Percentiles rank a stretch among this genome's conserved stretches.
Evolutionary conservation across 2,888 invertebrate genomes (phyloP).

Genomic region (Thecocarcelia acutangulata): DNA sequence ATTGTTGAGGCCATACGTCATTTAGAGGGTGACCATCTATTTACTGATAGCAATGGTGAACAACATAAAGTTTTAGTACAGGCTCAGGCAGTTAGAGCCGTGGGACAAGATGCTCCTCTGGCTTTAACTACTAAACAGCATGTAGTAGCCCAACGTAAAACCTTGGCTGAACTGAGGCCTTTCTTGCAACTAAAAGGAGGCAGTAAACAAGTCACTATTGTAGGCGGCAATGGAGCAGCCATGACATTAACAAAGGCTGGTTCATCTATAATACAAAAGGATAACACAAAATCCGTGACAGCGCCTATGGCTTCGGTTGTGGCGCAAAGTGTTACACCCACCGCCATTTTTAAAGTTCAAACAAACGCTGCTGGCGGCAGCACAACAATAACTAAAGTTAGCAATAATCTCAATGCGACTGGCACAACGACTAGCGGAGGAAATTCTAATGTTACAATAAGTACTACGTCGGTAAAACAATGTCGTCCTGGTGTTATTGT

Average conservation of each 20-base stretch:
- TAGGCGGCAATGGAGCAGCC: slow-evolving; percentile 72
- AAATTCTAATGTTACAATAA: slow-evolving; percentile 76
- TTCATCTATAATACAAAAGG: slow-evolving; percentile 49
- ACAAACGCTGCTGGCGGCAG: slow-evolving; percentile 71
- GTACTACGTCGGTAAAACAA: slow-evolving; percentile 83
- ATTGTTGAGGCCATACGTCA: slow-evolving; percentile 99
- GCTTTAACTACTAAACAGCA: slow-evolving; percentile 77
- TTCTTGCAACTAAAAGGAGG: slow-evolving; percentile 85
- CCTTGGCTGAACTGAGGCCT: slow-evolving; percentile 84
- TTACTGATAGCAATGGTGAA: slow-evolving; percentile 86
- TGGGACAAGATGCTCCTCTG: slow-evolving; percentile 78
- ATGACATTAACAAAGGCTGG: slow-evolving; percentile 72
- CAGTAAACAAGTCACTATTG: slow-evolving; percentile 76
- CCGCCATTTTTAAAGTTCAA: slow-evolving; percentile 79
- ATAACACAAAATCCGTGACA: slow-evolving; percentile 45
- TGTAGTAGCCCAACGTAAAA: slow-evolving; percentile 79
- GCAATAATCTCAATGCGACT: slow-evolving; percentile 49
- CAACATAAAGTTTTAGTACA: slow-evolving; percentile 77
- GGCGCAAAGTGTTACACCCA: slow-evolving; percentile 75
- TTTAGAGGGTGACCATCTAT: slow-evolving; percentile 96
- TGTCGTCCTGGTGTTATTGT: slow-evolving; percentile 95
- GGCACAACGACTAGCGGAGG: slow-evolving; percentile 44
- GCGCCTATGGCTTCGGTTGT: slow-evolving; percentile 71
- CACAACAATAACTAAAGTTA: slow-evolving; percentile 62
- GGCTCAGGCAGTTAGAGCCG: slow-evolving; percentile 70